phyloP scores from a whole-genome alignment of 2,888 invertebrate genomes.

The Orthosia gracilis region DNA sequence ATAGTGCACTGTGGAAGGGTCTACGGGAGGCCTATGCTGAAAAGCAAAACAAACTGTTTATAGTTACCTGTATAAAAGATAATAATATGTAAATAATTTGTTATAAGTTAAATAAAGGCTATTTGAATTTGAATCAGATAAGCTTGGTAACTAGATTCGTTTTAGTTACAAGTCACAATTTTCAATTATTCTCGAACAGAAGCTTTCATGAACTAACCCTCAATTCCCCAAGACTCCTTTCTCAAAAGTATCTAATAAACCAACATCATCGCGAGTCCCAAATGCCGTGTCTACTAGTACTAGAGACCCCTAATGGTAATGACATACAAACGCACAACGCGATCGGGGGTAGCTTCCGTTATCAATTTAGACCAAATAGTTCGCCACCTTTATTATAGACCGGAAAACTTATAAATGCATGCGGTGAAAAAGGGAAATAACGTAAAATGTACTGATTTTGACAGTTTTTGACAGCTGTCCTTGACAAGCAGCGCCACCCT shows the following conservation, averaged over 20 bases:
- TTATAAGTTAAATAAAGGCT: too few relatives aligned
- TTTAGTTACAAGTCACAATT: neutral
- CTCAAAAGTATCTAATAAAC: slow-evolving; percentile 49
- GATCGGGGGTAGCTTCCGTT: slow-evolving; percentile 79
- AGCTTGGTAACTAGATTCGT: too few relatives aligned
- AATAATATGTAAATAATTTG: too few relatives aligned
- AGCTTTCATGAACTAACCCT: neutral
- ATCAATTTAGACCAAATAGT: slow-evolving; percentile 77
- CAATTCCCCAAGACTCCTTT: fast-evolving
- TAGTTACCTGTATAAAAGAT: too few relatives aligned
- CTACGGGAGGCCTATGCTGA: too few relatives aligned
- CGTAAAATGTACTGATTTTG: slow-evolving; percentile 5
- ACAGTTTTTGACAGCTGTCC: neutral
- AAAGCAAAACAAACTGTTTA: too few relatives aligned
- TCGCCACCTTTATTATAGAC: slow-evolving; percentile 71
- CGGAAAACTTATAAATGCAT: neutral
- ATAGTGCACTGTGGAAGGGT: too few relatives aligned
- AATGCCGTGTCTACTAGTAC: slow-evolving; percentile 74
- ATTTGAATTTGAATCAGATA: too few relatives aligned
- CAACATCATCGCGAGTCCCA: slow-evolving; percentile 45
- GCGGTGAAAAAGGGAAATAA: slow-evolving; percentile 25
- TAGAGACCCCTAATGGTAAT: slow-evolving; percentile 80
- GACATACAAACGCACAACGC: slow-evolving; percentile 73
- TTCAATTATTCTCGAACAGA: neutral
- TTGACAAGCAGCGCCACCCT: slow-evolving; percentile 31